Evolutionary conservation across 30 jellyfish, hydroid and myxozoan species (phyloP).

Genomic region (Turritopsis dohrnii): DNA sequence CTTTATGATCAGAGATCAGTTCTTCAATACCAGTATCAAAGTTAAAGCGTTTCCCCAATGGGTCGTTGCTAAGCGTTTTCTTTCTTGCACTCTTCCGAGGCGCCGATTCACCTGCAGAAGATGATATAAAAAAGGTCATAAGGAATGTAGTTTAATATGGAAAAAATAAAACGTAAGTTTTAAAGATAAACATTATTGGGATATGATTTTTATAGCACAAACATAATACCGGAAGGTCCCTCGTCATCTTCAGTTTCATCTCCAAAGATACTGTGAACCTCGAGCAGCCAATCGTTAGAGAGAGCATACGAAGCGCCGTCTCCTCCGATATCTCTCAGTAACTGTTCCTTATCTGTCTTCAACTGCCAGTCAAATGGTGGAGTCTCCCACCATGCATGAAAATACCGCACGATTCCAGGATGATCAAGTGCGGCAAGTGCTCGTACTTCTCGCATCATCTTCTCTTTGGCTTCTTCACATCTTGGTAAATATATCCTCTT

Average conservation of each 20-base stretch:
- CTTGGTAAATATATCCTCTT: conserved; percentile 91
- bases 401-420: conserved; percentile 96
- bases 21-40: conserved; percentile 48
- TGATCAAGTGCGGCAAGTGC: conserved; percentile 98
- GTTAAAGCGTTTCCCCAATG: conserved; percentile 58
- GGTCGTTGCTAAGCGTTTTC: conserved; percentile 66
- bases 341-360: conserved; percentile 37
- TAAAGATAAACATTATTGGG: too few species aligned
- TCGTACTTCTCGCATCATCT: conserved; percentile 96
- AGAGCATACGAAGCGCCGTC: conserved; percentile 43
- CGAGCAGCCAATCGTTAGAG: conserved; percentile 79
- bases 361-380: conserved; percentile 95
- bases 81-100: background rate
- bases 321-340: conserved; percentile 14
- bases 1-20: conserved; percentile 26
- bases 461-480: conserved; percentile 90
- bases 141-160: too few species aligned
- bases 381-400: conserved; percentile 98
- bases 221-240: background rate
- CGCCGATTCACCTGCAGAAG: background rate
- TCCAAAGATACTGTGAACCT: conserved; percentile 27
- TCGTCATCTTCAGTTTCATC: background rate
- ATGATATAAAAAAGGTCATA: background rate
- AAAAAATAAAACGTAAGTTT: too few species aligned
- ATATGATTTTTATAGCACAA: background rate